Percentiles rank a stretch among this genome's conserved stretches.
Evolutionary conservation across 2,888 invertebrate genomes (phyloP).

Genomic region (Agriotes lineatus): DNA sequence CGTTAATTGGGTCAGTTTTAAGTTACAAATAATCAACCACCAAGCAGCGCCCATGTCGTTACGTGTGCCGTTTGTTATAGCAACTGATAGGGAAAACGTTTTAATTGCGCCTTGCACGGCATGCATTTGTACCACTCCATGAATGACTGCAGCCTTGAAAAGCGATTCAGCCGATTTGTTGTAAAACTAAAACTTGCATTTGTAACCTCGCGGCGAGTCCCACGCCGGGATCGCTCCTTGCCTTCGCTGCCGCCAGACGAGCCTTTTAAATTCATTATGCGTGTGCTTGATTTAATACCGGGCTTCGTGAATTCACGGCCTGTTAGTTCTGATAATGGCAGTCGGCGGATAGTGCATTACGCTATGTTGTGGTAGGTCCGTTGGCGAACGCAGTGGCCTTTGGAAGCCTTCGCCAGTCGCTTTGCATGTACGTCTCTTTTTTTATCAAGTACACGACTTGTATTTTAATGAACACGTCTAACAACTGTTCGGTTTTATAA

Average conservation of each 20-base stretch:
- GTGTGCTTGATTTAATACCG: constrained; percentile 28
- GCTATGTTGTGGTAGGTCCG: constrained; percentile 36
- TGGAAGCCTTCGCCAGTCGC: not conserved
- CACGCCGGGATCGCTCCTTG: not conserved
- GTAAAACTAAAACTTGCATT: constrained; percentile 21
- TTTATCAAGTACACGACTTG: constrained; percentile 19
- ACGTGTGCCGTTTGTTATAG: no score
- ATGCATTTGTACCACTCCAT: constrained; percentile 14
- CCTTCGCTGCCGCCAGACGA: constrained; percentile 5
- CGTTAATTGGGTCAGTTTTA: no score
- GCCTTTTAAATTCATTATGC: constrained; percentile 34
- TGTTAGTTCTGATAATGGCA: constrained; percentile 36
- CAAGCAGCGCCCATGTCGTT: no score
- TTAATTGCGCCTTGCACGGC: constrained; percentile 16
- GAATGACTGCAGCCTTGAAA: constrained; percentile 15
- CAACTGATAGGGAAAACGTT: no score
- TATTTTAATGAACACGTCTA: constrained; percentile 12
- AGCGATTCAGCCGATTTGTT: constrained; percentile 14
- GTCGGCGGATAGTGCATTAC: constrained; percentile 18
- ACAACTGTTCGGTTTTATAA: not conserved
- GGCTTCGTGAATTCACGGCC: constrained; percentile 31
- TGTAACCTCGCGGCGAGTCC: constrained; percentile 11
- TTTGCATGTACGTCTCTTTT: not conserved
- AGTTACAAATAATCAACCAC: no score
- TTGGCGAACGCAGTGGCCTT: not conserved